These are phyloP conservation scores for Galleria mellonella DNA, from an alignment of 1,140 invertebrate genomes.

Conservation along the genomic window DNA sequence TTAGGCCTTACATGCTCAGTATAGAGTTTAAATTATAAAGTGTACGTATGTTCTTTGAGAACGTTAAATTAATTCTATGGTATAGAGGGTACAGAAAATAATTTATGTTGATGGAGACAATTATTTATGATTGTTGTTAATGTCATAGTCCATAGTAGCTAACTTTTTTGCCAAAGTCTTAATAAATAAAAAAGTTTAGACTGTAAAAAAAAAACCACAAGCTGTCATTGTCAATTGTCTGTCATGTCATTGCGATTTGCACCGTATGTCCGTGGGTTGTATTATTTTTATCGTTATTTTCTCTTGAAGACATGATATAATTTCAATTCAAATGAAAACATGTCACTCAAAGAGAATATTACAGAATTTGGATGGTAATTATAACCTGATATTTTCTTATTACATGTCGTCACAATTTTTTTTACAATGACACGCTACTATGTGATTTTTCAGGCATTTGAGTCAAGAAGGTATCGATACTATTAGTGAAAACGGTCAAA, in stretches of 20 bases:
- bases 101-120: too few relatives aligned
- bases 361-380: constrained; percentile 77
- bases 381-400: constrained; percentile 7
- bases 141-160: too few relatives aligned
- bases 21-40: too few relatives aligned
- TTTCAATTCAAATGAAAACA: constrained; percentile 47
- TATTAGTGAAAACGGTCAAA: constrained; percentile 79
- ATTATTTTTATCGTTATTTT: constrained; percentile 29
- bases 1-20: too few relatives aligned
- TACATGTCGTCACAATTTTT: constrained; percentile 12
- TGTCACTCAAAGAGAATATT: constrained; percentile 69
- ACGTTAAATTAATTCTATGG: too few relatives aligned
- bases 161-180: too few relatives aligned
- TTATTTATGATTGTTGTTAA: too few relatives aligned
- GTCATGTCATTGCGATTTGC: constrained; percentile 19
- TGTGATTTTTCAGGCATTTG: constrained; percentile 80
- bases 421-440: too few relatives aligned
- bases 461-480: constrained; percentile 80
- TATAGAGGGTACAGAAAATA: too few relatives aligned
- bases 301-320: constrained; percentile 38
- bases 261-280: constrained; percentile 27
- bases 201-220: too few relatives aligned
- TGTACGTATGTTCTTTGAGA: too few relatives aligned
- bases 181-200: too few relatives aligned
- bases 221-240: constrained; percentile 1